Base-by-base conservation (phyloP, 2,797 vertebrate species). In the Delichon dasypus region DNA sequence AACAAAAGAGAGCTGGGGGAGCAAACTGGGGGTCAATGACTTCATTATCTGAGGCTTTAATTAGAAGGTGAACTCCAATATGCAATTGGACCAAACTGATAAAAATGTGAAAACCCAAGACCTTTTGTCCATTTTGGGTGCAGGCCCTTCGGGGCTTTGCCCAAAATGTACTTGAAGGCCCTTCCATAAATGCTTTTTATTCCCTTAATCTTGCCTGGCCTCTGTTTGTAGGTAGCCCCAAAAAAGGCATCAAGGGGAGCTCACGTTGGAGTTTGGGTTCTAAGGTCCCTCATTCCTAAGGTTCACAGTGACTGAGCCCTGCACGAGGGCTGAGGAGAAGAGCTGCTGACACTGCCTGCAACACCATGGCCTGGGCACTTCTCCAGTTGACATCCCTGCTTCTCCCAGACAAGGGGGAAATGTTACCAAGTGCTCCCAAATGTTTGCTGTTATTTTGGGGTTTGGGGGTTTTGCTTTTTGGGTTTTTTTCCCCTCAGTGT, bases 231-330 rank as follows among this genome's bases (percentile, higher is more conserved):
- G 38, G 26, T 44, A 15, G 8, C 12, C 20, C 6, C 15, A 7
- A 25, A 29, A 21, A 23, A 21, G 12, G 25, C 32, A 36, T 30
- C 38, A 30, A 30, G 10, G 4, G 61, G 23, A 55, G 45, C 21
- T 42, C 26, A 8, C 0, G 0, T 3, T 51, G 57, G n/a, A 51
- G 23, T 23, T 4, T 71, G 67, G 17, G 12, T 40, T 88, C 48
- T 61, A 36, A 61, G 71, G 29, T 18, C 36, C 51, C 64, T 29
- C 74, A 25, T 0, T 30, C 13, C 19, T 25, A 4, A 64, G 20
- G 34, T 34, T 61, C 61, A 0, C 4, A 6, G 15, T 18, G 48
- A 4, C 65, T 50, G 53, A 15, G 4, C 72, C 38, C 38, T 38
- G 38, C 38, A 38, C 38, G 30, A 32, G 22, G 53, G 44, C 29